Percentiles rank a stretch among this genome's conserved stretches.
Evolutionary conservation across 2,113 vertebrate species (phyloP).

Genomic region (Mohoua ochrocephala): DNA sequence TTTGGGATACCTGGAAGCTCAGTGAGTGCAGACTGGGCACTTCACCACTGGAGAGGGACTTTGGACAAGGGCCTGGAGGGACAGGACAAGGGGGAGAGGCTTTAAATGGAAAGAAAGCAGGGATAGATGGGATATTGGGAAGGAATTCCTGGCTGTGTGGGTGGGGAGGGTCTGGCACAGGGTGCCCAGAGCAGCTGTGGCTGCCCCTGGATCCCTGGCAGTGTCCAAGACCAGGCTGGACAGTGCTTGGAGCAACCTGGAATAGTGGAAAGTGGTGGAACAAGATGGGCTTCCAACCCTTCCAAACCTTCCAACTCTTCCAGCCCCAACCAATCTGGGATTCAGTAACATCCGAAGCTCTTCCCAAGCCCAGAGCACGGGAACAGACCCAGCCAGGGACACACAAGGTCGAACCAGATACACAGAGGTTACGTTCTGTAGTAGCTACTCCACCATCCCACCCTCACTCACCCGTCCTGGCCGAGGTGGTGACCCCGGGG

Average conservation of each 20-base stretch:
- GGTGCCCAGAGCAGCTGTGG: background rate
- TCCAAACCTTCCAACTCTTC: background rate
- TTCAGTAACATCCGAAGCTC: background rate
- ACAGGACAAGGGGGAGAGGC: background rate
- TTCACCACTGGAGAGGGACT: background rate
- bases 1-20: background rate
- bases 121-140: background rate
- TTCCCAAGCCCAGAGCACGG: background rate
- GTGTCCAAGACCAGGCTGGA: background rate
- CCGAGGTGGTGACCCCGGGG: conserved; percentile 81
- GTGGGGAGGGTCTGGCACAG: background rate
- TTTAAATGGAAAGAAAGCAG: background rate
- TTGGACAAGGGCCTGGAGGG: background rate
- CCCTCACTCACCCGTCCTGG: conserved; percentile 80
- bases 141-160: background rate
- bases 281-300: background rate
- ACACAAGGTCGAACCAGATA: fast-evolving
- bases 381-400: background rate
- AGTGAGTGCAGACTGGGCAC: background rate
- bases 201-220: background rate
- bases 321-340: background rate
- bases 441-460: fast-evolving
- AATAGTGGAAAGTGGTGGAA: background rate
- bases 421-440: background rate
- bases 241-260: background rate